Percentiles rank a stretch among this genome's conserved stretches.
These are phyloP conservation scores for Eudorcas thomsonii DNA, from an alignment of 2,113 vertebrate genomes.

Conservation along the genomic window DNA sequence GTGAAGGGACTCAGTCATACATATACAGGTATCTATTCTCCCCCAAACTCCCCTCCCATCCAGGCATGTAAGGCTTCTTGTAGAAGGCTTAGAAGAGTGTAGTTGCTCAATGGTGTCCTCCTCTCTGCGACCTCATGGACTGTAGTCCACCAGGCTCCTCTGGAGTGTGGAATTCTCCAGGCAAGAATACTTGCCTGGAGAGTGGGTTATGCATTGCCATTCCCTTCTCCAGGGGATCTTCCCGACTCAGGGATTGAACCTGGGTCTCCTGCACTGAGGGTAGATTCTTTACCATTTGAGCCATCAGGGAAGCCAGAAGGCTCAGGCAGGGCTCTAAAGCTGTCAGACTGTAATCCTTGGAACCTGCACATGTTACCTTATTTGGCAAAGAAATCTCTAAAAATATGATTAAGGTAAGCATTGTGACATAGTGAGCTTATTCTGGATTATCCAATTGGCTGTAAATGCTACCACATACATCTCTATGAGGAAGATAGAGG, in stretches of 20 bases:
- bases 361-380: background rate
- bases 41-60: background rate
- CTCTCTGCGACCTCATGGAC: background rate
- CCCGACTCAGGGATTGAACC: accelerated
- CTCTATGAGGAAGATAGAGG: background rate
- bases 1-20: background rate
- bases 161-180: background rate
- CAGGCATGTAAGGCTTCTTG: background rate
- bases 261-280: background rate
- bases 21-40: background rate
- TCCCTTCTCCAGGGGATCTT: background rate
- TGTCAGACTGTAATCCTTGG: background rate
- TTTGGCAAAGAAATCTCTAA: background rate
- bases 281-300: background rate
- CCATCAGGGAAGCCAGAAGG: background rate
- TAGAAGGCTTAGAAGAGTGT: background rate
- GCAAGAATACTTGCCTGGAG: background rate
- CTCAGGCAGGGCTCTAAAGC: background rate
- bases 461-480: background rate
- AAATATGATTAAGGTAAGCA: background rate
- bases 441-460: background rate
- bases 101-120: background rate
- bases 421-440: background rate
- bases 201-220: background rate
- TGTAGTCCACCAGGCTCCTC: background rate